These are phyloP conservation scores for Pterophyllum scalare DNA, from an alignment of 2,113 vertebrate genomes.

Conservation along the genomic window DNA sequence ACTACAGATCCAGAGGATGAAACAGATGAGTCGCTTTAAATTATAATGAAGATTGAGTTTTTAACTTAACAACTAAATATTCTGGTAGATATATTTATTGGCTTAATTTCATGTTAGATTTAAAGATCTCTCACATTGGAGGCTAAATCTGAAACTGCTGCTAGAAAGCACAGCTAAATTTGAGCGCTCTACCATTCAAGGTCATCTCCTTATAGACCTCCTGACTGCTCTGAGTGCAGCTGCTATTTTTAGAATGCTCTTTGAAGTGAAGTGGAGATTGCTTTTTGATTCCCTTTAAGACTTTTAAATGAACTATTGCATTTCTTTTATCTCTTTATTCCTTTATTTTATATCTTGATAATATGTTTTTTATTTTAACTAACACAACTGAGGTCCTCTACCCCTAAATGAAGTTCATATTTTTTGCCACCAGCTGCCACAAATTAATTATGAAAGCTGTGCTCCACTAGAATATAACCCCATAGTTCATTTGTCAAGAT, in stretches of 20 bases:
- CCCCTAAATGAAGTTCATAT: too few species aligned
- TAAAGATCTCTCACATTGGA: not conserved
- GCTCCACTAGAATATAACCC: too few species aligned
- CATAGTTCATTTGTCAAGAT: too few species aligned
- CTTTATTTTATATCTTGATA: too few species aligned
- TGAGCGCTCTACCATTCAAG: not conserved
- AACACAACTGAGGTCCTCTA: too few species aligned
- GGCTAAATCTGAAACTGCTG: not conserved
- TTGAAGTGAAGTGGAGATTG: not conserved
- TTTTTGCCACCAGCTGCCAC: too few species aligned
- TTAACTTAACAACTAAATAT: not conserved
- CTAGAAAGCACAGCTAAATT: not conserved
- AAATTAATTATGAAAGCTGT: too few species aligned
- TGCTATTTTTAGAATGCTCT: not conserved
- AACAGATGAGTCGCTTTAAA: not conserved
- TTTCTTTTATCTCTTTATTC: too few species aligned
- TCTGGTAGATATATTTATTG: not conserved
- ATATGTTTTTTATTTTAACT: too few species aligned
- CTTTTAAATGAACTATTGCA: too few species aligned
- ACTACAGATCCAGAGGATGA: too few species aligned
- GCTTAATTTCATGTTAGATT: not conserved
- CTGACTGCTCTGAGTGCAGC: not conserved
- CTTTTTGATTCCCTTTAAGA: not conserved
- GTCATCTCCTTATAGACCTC: not conserved
- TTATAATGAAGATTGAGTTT: not conserved